Evolutionary conservation across 2,113 vertebrate genomes (phyloP).

Genomic region (Heterocephalus glaber): DNA sequence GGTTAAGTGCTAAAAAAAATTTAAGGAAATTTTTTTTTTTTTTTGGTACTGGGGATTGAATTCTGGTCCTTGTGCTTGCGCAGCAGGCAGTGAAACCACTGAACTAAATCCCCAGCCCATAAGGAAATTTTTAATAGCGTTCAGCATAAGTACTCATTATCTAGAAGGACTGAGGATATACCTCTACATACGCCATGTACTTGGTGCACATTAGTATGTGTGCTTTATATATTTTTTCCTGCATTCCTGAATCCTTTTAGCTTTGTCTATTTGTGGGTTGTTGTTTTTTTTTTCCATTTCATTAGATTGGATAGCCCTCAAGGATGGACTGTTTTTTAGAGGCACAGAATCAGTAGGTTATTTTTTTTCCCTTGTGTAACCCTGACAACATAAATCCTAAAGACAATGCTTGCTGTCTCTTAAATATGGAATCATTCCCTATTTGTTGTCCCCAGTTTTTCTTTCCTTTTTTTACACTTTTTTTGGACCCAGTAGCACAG

Average conservation of each 20-base stretch:
- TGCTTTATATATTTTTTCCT: not conserved
- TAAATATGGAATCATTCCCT: constrained; percentile 2
- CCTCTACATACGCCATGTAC: not conserved
- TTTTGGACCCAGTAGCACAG: not conserved
- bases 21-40: not conserved
- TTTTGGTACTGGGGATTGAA: too few species aligned
- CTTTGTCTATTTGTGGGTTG: not conserved
- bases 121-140: not conserved
- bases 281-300: not conserved
- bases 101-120: not conserved
- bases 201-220: not conserved
- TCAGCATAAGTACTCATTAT: not conserved
- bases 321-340: not conserved
- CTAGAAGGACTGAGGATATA: not conserved
- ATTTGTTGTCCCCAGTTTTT: constrained; percentile 27
- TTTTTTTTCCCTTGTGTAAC: not conserved
- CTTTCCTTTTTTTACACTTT: not conserved
- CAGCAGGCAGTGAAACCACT: too few species aligned
- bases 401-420: not conserved
- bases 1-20: not conserved
- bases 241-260: constrained; percentile 8
- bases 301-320: not conserved
- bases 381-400: not conserved
- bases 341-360: not conserved
- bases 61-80: too few species aligned